These are phyloP conservation scores for Teinopalpus imperialis DNA, from an alignment of 2,888 invertebrate genomes.

Conservation along the genomic window DNA sequence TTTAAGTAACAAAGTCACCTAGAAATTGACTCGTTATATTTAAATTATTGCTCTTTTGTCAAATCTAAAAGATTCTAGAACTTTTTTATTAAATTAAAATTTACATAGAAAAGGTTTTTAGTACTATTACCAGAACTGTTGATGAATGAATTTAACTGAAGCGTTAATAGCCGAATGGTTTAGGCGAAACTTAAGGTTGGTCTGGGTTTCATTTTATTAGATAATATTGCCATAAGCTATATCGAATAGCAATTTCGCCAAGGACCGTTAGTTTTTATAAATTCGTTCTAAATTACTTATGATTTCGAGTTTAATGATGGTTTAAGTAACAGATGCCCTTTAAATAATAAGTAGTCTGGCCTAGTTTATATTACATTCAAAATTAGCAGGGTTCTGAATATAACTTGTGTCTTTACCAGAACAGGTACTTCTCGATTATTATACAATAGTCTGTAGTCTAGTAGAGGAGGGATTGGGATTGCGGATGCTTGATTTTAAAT, in stretches of 20 bases:
- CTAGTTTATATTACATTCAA: conserved; percentile 47
- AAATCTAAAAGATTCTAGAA: too few relatives aligned
- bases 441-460: conserved; percentile 54
- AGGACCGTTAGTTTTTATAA: conserved; percentile 20
- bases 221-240: conserved; percentile 9
- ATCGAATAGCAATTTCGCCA: conserved; percentile 17
- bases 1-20: too few relatives aligned
- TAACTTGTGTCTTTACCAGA: conserved; percentile 52
- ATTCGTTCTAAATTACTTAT: conserved; percentile 29
- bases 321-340: conserved; percentile 46
- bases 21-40: too few relatives aligned
- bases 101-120: too few relatives aligned
- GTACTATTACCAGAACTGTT: too few relatives aligned
- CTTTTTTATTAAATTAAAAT: too few relatives aligned
- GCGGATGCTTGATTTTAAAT: conserved; percentile 17
- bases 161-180: too few relatives aligned
- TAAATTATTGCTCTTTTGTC: too few relatives aligned
- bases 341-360: conserved; percentile 48
- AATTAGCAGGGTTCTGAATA: conserved; percentile 62
- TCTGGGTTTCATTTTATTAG: conserved; percentile 4
- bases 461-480: conserved; percentile 50
- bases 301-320: conserved; percentile 31
- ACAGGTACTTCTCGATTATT: conserved; percentile 50
- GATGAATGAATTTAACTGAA: too few relatives aligned
- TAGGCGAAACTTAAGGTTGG: too few relatives aligned